Evolutionary conservation across 2,113 vertebrate genomes (phyloP), one percentile per base, ranked within the genome.

Genomic region (Anhinga rufa): DNA sequence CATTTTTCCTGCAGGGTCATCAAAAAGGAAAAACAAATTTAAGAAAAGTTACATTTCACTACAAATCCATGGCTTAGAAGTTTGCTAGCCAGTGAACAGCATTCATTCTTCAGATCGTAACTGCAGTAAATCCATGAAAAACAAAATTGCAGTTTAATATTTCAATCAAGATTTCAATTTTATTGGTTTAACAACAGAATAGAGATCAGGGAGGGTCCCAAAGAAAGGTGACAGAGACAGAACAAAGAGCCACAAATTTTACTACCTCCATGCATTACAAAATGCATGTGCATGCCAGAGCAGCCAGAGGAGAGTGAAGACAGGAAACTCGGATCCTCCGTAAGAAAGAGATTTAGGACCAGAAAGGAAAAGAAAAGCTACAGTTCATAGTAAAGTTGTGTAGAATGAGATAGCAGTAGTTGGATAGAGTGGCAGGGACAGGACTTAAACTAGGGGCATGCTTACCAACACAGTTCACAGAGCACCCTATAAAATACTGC

Each of bases 241-340:
- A 90, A 91, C 69, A 84, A 92, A 94, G 46, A 75, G 52, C 12
- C n/a, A 17, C 29, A 79, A 60, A 66, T 83, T 97, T 78, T 82
- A 86, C 85, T 76, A 92, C 92, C 75, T 85, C 82, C 40, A 75
- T 21, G 46, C 65, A 79, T 76, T 88, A 93, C 70, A 64, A 85
- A 77, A 82, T 1, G 8, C 62, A 17, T 10, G 5, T 19, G 32
- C 38, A 9, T 52, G 85, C 84, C 92, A 93, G 51, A 83, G 88
- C 44, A 76, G 83, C 40, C 9, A 14, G 61, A 76, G 10, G 36
- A 77, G 24, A 66, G 46, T 36, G 17, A 90, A 83, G 83, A 77
- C 14, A 44, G 61, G 48, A 90, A 91, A 82, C 24, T 79, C 57
- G 2, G 66, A 88, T 55, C 55, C 54, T 52, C 40, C 16, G 44